phyloP scores from a whole-genome alignment of 2,113 vertebrate genomes.

The Toxostoma redivivum region DNA sequence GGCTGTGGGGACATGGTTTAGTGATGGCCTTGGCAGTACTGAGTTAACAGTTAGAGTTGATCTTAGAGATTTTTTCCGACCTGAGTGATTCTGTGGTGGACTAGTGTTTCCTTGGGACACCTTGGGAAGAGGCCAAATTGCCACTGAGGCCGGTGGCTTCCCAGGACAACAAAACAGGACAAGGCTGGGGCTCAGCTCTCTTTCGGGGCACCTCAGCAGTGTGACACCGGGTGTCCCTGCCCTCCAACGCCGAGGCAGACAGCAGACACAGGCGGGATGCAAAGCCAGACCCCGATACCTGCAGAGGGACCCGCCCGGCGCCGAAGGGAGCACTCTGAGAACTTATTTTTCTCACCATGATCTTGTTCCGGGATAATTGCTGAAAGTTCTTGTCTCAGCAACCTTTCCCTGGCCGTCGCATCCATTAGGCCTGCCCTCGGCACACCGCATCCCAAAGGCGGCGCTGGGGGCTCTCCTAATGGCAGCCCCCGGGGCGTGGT shows the following conservation, averaged over 20 bases:
- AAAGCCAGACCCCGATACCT: rapidly evolving
- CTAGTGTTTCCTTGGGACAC: neutral
- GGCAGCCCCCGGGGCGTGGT: neutral
- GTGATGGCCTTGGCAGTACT: neutral
- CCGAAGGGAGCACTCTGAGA: neutral
- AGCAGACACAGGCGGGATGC: neutral
- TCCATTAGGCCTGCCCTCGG: neutral
- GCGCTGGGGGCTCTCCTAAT: neutral
- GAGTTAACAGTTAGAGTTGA: too few species aligned
- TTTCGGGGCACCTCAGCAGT: rapidly evolving
- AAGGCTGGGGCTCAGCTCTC: neutral
- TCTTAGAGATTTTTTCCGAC: neutral
- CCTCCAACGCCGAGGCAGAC: rapidly evolving
- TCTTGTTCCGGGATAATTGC: neutral
- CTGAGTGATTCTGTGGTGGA: neutral
- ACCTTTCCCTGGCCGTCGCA: neutral
- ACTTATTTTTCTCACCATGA: neutral
- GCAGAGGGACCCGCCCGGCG: rapidly evolving
- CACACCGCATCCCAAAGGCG: neutral
- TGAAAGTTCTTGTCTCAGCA: neutral
- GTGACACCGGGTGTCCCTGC: neutral
- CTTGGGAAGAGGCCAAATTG: neutral
- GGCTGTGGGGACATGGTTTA: neutral
- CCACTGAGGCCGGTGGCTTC: neutral
- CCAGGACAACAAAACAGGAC: neutral